These are phyloP conservation scores for Tringa solitaria DNA, from an alignment of 2,113 vertebrate species.

Conservation along the genomic window DNA sequence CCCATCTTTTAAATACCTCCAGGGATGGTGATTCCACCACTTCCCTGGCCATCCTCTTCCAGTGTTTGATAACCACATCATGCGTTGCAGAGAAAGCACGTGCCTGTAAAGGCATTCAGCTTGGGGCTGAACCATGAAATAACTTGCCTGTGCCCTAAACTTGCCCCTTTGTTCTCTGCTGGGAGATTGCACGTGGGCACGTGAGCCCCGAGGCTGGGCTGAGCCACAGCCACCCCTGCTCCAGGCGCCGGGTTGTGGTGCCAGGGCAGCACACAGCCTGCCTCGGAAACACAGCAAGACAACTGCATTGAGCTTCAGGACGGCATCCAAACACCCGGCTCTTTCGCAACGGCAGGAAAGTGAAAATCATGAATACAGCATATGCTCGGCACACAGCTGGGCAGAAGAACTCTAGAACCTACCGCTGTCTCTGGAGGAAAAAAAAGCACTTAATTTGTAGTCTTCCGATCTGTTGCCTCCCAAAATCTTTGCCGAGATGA, in stretches of 20 bases:
- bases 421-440: background rate
- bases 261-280: background rate
- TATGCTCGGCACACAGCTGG: background rate
- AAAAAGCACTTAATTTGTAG: background rate
- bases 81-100: accelerated
- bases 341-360: background rate
- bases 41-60: background rate
- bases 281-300: background rate
- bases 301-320: background rate
- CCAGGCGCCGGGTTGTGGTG: background rate
- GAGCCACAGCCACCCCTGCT: background rate
- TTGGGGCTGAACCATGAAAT: background rate
- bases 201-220: background rate
- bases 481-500: background rate
- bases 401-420: background rate
- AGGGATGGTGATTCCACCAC: background rate
- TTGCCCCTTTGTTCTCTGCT: background rate
- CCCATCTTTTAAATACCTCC: background rate
- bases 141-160: background rate
- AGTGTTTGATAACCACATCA: background rate
- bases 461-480: background rate
- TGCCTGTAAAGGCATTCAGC: background rate
- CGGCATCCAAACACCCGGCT: background rate
- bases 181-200: background rate
- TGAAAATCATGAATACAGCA: background rate